Conservation (phyloP, 2,113 vertebrate species). For the Notarius lentiginosus region DNA sequence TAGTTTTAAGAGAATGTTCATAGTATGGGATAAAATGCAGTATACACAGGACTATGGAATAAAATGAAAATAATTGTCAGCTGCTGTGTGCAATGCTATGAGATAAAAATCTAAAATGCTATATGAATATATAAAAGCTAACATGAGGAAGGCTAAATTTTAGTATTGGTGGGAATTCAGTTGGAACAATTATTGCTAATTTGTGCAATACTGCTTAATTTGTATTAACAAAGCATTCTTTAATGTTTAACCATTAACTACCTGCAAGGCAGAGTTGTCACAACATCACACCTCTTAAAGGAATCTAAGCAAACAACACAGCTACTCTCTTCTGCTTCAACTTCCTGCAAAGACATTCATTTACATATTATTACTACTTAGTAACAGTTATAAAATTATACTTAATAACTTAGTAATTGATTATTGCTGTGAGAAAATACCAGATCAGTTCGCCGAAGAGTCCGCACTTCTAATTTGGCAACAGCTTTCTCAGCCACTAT, state of each 20-base stretch:
- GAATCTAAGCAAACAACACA: slow-evolving; percentile 91
- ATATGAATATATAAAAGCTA: neutral
- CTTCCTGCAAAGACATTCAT: slow-evolving; percentile 68
- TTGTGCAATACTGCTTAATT: neutral
- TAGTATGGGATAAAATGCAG: neutral
- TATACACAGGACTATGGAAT: neutral
- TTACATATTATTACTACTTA: neutral
- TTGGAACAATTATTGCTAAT: neutral
- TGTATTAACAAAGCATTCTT: neutral
- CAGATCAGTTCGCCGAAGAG: slow-evolving; percentile 80
- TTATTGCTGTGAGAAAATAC: slow-evolving; percentile 4
- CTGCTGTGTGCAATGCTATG: neutral
- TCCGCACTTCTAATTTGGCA: slow-evolving; percentile 79
- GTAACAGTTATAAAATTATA: neutral
- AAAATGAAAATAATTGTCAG: neutral
- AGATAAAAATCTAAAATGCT: neutral
- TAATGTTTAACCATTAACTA: slow-evolving; percentile 64
- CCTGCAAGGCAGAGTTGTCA: slow-evolving; percentile 89
- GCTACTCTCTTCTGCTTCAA: slow-evolving; percentile 75
- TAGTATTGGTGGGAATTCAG: neutral
- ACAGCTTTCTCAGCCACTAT: slow-evolving; percentile 85
- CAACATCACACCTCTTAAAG: slow-evolving; percentile 83
- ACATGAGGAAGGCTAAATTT: neutral
- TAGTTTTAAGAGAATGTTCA: neutral
- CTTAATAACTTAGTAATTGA: neutral